Percentiles rank a stretch among this genome's conserved stretches.
Conservation (phyloP, 2,888 invertebrate species). For the Patella caerulea region DNA sequence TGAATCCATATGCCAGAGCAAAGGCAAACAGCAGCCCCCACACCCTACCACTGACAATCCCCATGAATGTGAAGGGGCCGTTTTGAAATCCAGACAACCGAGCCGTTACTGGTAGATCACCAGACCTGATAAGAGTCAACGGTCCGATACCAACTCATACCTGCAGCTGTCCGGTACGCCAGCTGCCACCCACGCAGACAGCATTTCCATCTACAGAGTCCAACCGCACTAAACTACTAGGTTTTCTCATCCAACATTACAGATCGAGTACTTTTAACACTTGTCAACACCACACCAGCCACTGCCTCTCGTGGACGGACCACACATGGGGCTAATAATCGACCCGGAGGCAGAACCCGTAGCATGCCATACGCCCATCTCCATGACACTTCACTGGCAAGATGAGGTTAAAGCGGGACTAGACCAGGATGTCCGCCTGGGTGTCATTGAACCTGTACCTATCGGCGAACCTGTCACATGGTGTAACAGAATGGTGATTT, state of each 20-base stretch:
- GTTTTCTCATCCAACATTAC: constrained; percentile 44
- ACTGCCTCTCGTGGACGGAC: constrained; percentile 42
- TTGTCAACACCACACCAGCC: constrained; percentile 45
- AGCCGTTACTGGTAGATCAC: too few relatives aligned
- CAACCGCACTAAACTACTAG: constrained; percentile 33
- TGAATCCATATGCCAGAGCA: constrained; percentile 38
- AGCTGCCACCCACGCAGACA: constrained; percentile 33
- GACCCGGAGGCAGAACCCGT: constrained; percentile 45
- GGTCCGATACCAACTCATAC: constrained; percentile 30
- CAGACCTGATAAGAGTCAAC: constrained; percentile 21
- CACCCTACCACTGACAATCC: neutral
- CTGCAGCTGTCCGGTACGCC: constrained; percentile 28
- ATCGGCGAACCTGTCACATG: constrained; percentile 48
- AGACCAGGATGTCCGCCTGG: constrained; percentile 47
- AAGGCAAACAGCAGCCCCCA: constrained; percentile 17
- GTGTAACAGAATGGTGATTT: constrained; percentile 45
- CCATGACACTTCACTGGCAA: constrained; percentile 55
- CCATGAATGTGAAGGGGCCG: constrained; percentile 1
- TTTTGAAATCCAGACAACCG: constrained; percentile 16
- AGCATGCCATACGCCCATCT: constrained; percentile 50
- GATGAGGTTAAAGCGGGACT: constrained; percentile 48
- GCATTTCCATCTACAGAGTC: constrained; percentile 41
- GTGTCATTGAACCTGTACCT: constrained; percentile 44
- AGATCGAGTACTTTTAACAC: constrained; percentile 52
- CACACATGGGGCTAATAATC: constrained; percentile 45